phyloP scores from a whole-genome alignment of 2,888 invertebrate species.

The Blastobasis adustella region DNA sequence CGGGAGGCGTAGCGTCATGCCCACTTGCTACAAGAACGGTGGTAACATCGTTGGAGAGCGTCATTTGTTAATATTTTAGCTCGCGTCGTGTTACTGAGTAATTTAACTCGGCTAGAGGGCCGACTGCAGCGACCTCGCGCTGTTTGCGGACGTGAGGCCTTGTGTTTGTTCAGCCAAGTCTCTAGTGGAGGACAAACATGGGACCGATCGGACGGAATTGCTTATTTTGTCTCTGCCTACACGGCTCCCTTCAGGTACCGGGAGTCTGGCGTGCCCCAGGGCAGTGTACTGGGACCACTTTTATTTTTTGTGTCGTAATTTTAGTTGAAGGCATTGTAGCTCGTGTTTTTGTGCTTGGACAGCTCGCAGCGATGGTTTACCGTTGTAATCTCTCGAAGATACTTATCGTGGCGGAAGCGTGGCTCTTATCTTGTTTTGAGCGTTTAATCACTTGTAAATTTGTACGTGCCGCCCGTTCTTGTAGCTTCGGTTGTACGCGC shows the following conservation, averaged over 20 bases:
- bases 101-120: conserved; percentile 44
- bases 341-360: conserved; percentile 46
- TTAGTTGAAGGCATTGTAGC: conserved; percentile 45
- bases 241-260: conserved; percentile 62
- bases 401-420: conserved; percentile 48
- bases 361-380: conserved; percentile 42
- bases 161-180: conserved; percentile 68
- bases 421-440: conserved; percentile 34
- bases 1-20: conserved; percentile 14
- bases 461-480: conserved; percentile 21
- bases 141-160: conserved; percentile 73
- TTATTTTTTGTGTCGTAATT: conserved; percentile 39
- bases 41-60: conserved; percentile 29
- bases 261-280: conserved; percentile 51
- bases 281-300: conserved; percentile 40
- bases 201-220: conserved; percentile 71
- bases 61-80: conserved; percentile 37
- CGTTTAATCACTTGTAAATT: conserved; percentile 42
- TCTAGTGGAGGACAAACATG: conserved; percentile 73
- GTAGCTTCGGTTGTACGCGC: conserved; percentile 33
- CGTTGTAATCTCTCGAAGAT: conserved; percentile 51
- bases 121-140: conserved; percentile 63
- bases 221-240: conserved; percentile 74
- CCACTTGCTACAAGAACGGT: conserved; percentile 27
- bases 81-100: conserved; percentile 32